A percentile compares a stretch with the other conserved stretches of the same genome.
Evolutionary conservation across 2,113 vertebrate species (phyloP).

Genomic region (Sprattus sprattus): DNA sequence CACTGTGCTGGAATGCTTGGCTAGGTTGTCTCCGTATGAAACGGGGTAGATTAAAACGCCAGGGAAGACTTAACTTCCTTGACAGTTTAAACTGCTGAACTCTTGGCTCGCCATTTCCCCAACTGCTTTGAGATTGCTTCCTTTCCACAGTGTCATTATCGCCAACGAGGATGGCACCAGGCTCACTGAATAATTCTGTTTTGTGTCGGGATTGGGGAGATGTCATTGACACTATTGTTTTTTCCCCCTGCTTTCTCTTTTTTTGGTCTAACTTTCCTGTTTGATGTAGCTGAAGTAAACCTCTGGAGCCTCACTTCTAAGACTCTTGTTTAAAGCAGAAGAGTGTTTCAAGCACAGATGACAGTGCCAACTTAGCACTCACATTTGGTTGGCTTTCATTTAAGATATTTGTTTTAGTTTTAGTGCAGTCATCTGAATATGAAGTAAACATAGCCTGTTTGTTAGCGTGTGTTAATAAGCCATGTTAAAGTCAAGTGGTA

Average conservation of each 20-base stretch:
- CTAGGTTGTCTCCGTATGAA: slow-evolving; percentile 36
- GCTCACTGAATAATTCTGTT: slow-evolving; percentile 77
- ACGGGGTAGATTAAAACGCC: slow-evolving; percentile 68
- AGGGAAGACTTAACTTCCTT: slow-evolving; percentile 66
- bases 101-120: slow-evolving; percentile 59
- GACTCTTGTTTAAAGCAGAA: slow-evolving; percentile 60
- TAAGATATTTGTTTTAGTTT: slow-evolving; percentile 57
- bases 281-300: slow-evolving; percentile 71
- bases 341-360: slow-evolving; percentile 59
- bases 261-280: slow-evolving; percentile 51
- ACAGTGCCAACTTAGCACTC: slow-evolving; percentile 52
- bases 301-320: slow-evolving; percentile 61
- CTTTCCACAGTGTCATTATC: slow-evolving; percentile 71
- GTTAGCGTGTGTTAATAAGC: slow-evolving; percentile 54
- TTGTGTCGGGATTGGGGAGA: slow-evolving; percentile 68
- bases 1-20: slow-evolving; percentile 32
- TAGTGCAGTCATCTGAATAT: slow-evolving; percentile 38
- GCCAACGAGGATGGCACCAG: slow-evolving; percentile 62
- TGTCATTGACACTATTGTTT: slow-evolving; percentile 71
- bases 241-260: slow-evolving; percentile 34
- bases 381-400: slow-evolving; percentile 44
- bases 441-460: slow-evolving; percentile 49
- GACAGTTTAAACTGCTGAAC: slow-evolving; percentile 69
- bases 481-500: slow-evolving; percentile 45
- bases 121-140: slow-evolving; percentile 69